Base-by-base conservation (phyloP, 2,888 invertebrate genomes). In the Melipona bicolor region DNA sequence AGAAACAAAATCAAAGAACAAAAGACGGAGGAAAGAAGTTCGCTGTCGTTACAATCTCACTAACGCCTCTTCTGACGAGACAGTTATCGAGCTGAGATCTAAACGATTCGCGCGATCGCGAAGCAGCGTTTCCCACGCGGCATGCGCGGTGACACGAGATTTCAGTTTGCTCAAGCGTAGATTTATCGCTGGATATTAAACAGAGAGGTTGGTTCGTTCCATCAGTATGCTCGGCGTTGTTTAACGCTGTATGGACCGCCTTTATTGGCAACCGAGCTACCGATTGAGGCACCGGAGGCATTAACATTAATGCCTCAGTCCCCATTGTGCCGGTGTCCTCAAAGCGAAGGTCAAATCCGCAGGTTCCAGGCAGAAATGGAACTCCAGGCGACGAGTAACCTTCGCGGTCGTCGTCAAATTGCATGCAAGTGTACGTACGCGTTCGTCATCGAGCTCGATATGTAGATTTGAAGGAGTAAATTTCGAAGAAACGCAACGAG, bases 221-320 rank as follows among this genome's bases (percentile, higher is more conserved):
- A 82, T 82, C 70, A 19, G 75, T 81, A 82, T 81, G 81, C 81
- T 56, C 50, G 49, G 49, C 54, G 17, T n/a, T 54, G 69, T 82
- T 69, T 70, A 81, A 65, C 59, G 65, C 82, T 43, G 69, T 11
- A 6, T 15, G 6, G 65, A 32, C 32, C 59, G 65, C 83, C 82
- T 74, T 82, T 82, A 71, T 75, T 82, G 82, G 59, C 74, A 67
- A 56, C 81, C 5, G 49, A 69, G 78, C 70, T 64, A 78, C 78
- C 70, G 71, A 78, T 80, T 61, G 80, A 71, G 71, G 78, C 69
- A 49, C 43, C 68, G 83, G 36, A 36, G 36, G 68, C 83, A 82
- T 82, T 82, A 82, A 82, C 82, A 82, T 82, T 82, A 82, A 82
- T 75, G 65, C 65, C 43, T 43, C 82, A 65, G 83, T 67, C 59